Evolutionary conservation across 2,113 vertebrate genomes (phyloP).

Genomic region (Quiscalus mexicanus): DNA sequence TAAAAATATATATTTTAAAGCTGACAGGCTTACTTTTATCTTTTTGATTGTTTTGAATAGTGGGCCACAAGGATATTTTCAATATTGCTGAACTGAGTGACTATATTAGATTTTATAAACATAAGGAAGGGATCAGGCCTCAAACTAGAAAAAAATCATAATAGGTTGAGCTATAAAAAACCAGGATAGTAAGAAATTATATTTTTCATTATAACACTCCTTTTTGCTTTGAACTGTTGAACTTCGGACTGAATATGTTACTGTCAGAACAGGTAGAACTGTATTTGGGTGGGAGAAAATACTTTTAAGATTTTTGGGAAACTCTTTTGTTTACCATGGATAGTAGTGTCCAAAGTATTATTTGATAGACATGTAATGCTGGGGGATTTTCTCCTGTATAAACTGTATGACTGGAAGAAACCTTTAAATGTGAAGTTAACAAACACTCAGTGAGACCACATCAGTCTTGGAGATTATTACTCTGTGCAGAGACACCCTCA

Average conservation of each 20-base stretch:
- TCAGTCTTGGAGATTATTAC: not conserved
- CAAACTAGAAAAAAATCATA: not conserved
- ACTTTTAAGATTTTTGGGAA: not conserved
- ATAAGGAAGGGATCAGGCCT: not conserved
- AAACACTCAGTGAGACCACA: not conserved
- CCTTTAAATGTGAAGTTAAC: not conserved
- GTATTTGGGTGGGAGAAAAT: not conserved
- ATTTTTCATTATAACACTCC: not conserved
- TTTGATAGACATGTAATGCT: not conserved
- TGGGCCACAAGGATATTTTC: not conserved
- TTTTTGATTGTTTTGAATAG: not conserved
- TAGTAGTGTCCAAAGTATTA: not conserved
- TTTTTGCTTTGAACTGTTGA: not conserved
- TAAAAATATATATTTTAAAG: not conserved
- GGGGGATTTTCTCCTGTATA: not conserved
- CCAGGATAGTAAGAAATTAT: not conserved
- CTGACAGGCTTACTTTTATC: not conserved
- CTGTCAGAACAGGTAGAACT: not conserved
- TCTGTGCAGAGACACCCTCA: not conserved
- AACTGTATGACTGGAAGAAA: not conserved
- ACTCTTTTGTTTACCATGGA: not conserved
- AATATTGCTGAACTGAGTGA: not conserved
- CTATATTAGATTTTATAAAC: not conserved
- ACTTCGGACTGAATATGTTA: not conserved
- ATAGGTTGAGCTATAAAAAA: not conserved